A percentile compares a stretch with the other conserved stretches of the same genome.
These are phyloP conservation scores for Urocynchramus pylzowi DNA, from an alignment of 2,113 vertebrate genomes.

Conservation along the genomic window DNA sequence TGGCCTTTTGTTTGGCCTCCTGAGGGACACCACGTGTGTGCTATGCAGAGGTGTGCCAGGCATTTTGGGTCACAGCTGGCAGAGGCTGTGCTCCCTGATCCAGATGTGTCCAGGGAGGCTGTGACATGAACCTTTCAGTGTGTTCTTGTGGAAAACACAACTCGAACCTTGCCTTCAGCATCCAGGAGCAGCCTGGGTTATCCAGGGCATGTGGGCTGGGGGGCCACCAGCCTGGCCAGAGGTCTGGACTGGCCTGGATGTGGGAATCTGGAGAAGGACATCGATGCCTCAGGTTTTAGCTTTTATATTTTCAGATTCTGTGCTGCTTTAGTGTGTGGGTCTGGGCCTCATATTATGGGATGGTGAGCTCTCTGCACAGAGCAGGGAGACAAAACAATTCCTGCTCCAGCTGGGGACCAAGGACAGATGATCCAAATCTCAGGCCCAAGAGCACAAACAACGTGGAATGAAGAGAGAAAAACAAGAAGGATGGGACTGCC, in stretches of 20 bases:
- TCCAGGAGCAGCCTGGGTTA: not conserved
- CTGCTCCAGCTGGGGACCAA: not conserved
- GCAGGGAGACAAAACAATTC: not conserved
- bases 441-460: not conserved
- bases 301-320: not conserved
- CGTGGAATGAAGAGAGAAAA: not conserved
- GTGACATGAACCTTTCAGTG: not conserved
- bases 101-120: not conserved
- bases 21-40: accelerated
- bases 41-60: not conserved
- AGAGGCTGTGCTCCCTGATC: not conserved
- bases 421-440: not conserved
- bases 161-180: no score
- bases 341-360: not conserved
- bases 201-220: not conserved
- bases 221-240: not conserved
- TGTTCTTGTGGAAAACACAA: not conserved
- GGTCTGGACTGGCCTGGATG: not conserved
- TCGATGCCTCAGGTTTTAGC: not conserved
- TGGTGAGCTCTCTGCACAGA: not conserved
- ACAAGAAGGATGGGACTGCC: not conserved
- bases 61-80: not conserved
- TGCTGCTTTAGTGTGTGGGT: not conserved
- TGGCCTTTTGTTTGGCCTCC: not conserved
- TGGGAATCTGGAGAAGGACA: not conserved